Percentiles rank a stretch among this genome's conserved stretches.
Conservation (phyloP, 2,113 vertebrate species). For the Megaceryle torquata region DNA sequence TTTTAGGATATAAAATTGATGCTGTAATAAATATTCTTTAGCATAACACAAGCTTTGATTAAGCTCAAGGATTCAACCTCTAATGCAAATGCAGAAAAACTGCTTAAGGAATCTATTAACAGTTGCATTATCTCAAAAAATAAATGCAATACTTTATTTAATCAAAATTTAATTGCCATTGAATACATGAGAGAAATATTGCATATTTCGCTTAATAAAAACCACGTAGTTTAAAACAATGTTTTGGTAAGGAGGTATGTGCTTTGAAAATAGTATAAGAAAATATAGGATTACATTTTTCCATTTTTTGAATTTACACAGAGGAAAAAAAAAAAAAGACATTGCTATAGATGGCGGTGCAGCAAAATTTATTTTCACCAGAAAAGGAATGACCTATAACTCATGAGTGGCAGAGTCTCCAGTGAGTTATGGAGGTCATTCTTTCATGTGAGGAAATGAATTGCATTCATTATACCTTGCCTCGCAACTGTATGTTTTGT, state of each 20-base stretch:
- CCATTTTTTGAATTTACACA: constrained; percentile 64
- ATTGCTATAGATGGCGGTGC: constrained; percentile 18
- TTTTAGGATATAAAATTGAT: constrained; percentile 28
- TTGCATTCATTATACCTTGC: constrained; percentile 70
- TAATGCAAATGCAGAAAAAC: constrained; percentile 30
- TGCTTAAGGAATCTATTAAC: constrained; percentile 67
- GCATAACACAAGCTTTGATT: constrained; percentile 35
- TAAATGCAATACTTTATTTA: constrained; percentile 53
- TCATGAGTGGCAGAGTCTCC: constrained; percentile 73
- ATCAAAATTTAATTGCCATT: constrained; percentile 11
- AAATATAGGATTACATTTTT: constrained; percentile 24
- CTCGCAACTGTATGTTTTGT: constrained; percentile 68
- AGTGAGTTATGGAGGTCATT: constrained; percentile 79
- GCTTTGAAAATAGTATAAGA: not conserved
- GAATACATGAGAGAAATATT: not conserved
- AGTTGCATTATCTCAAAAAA: constrained; percentile 53
- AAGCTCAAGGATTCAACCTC: constrained; percentile 47
- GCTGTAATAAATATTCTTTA: constrained; percentile 29
- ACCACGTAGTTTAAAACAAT: not conserved
- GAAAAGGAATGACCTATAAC: constrained; percentile 77
- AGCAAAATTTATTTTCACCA: constrained; percentile 76
- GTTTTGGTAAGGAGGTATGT: not conserved
- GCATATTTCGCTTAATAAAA: not conserved
- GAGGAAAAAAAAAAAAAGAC: constrained; percentile 41
- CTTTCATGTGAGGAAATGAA: constrained; percentile 74